Evolutionary conservation across 2,797 vertebrate genomes (phyloP), one percentile per base, ranked within the genome.

Genomic region (Bovichtus diacanthus): DNA sequence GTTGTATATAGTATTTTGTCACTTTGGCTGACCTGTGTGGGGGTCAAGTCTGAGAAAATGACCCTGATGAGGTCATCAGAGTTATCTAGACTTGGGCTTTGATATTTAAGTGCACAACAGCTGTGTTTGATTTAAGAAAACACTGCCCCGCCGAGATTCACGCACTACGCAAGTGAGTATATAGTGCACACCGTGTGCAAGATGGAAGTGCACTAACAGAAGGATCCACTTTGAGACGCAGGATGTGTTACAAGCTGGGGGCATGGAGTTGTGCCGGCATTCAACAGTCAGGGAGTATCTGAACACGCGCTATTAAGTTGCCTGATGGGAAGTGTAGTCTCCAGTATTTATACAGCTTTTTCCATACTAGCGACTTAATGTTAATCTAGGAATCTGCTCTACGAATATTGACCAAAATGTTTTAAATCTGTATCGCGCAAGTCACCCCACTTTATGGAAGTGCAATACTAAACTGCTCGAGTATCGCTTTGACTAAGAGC

Each of bases 401-500:
- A 23, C 1, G 12, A 34, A 11, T 55, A 55, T 18, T 51, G 9
- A 31, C 16, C 9, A 39, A 49, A 18, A 16, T 44, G 10, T 76
- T 34, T 67, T 43, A 9, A 29, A 27, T 69, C 38, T 53, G 3
- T 51, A 44, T 53, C 12, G 59, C 6, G 0, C 5, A 49, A 59
- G n/a, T 51, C 36, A 46, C 15, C 12, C 29, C 50, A 41, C 31
- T 31, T 60, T 11, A 49, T 56, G 25, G 18, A 49, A 49, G 46
- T 11, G 29, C 6, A 46, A 11, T 9, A 25, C 2, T 49, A 15
- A 43, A 63, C 27, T 0, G 0, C 13, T 23, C 0, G 0, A 72
- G 54, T 11, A 16, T 6, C 2, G 8, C 19, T 65, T 25, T 70
- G 44, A 68, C 41, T 21, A 7, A 73, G 44, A 82, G 60, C 67